phyloP scores from a whole-genome alignment of 1,140 invertebrate species.

The Arion vulgaris region DNA sequence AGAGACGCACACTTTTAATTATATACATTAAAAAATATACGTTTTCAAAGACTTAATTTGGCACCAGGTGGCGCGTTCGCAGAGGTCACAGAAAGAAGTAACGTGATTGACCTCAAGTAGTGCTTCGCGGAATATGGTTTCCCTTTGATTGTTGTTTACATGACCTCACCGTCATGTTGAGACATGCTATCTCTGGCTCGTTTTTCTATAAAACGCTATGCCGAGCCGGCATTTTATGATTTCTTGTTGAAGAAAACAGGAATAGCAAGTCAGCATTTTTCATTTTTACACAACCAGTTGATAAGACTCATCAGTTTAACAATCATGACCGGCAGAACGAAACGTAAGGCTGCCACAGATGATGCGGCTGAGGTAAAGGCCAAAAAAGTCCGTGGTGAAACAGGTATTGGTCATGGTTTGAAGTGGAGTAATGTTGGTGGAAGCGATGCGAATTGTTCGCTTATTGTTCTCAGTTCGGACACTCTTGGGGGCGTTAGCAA shows the following conservation, averaged over 20 bases:
- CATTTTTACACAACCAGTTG: too few relatives aligned
- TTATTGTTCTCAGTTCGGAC: slow-evolving; percentile 53
- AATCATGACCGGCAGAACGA: slow-evolving; percentile 31
- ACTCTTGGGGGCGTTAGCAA: slow-evolving; percentile 52
- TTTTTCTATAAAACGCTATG: not conserved
- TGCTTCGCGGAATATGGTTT: not conserved
- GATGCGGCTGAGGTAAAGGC: slow-evolving; percentile 43
- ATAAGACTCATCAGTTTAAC: too few relatives aligned
- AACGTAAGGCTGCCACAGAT: slow-evolving; percentile 55
- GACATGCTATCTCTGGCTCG: not conserved
- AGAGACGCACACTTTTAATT: too few relatives aligned
- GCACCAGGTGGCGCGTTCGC: not conserved
- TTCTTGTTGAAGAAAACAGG: too few relatives aligned
- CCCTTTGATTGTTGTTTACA: not conserved
- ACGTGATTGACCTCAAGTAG: not conserved
- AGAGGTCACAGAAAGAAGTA: not conserved
- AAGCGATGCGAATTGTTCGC: slow-evolving; percentile 44
- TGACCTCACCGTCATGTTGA: not conserved
- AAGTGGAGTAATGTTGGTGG: slow-evolving; percentile 55
- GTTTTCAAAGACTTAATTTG: too few relatives aligned
- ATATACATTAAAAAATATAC: too few relatives aligned
- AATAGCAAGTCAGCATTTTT: too few relatives aligned
- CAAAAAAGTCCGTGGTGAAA: slow-evolving; percentile 58
- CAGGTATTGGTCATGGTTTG: slow-evolving; percentile 42
- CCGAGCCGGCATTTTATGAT: not conserved